phyloP scores from a whole-genome alignment of 2,888 invertebrate species.

The Agrotis puta region DNA sequence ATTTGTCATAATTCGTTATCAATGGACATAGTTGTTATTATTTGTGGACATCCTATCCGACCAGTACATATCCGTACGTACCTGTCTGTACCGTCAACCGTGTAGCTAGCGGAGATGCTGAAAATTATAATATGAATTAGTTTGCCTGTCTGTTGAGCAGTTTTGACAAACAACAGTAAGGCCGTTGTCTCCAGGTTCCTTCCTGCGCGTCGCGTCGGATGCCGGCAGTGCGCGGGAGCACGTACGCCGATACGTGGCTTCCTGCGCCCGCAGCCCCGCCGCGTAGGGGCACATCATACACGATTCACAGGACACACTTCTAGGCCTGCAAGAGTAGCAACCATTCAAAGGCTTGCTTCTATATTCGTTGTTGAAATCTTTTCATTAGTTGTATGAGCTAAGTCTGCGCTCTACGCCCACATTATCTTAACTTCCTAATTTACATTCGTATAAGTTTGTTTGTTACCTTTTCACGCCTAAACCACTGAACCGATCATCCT shows the following conservation, averaged over 20 bases:
- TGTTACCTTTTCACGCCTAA: too few relatives aligned
- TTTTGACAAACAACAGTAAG: constrained; percentile 4
- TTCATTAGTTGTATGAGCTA: not conserved
- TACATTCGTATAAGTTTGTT: too few relatives aligned
- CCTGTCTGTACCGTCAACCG: too few relatives aligned
- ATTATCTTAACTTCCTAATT: too few relatives aligned
- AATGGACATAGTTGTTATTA: too few relatives aligned
- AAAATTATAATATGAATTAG: not conserved
- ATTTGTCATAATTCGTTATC: too few relatives aligned
- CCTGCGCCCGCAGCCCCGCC: constrained; percentile 48
- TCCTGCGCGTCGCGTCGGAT: constrained; percentile 50
- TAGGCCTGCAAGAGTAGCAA: not conserved
- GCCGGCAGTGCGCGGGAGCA: constrained; percentile 37
- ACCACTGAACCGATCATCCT: too few relatives aligned
- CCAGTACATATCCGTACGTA: too few relatives aligned
- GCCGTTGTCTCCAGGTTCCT: constrained; percentile 44
- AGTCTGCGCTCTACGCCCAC: not conserved
- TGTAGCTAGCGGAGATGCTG: too few relatives aligned
- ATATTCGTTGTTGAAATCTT: not conserved
- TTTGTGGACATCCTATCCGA: too few relatives aligned
- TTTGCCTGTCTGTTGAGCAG: not conserved
- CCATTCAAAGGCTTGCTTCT: not conserved
- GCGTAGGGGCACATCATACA: constrained; percentile 1
- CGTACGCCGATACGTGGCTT: constrained; percentile 66
- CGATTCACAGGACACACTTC: constrained; percentile 17